A percentile compares a stretch with the other conserved stretches of the same genome.
These are phyloP conservation scores for Brachypteracias leptosomus DNA, from an alignment of 2,113 vertebrate genomes.

Conservation along the genomic window DNA sequence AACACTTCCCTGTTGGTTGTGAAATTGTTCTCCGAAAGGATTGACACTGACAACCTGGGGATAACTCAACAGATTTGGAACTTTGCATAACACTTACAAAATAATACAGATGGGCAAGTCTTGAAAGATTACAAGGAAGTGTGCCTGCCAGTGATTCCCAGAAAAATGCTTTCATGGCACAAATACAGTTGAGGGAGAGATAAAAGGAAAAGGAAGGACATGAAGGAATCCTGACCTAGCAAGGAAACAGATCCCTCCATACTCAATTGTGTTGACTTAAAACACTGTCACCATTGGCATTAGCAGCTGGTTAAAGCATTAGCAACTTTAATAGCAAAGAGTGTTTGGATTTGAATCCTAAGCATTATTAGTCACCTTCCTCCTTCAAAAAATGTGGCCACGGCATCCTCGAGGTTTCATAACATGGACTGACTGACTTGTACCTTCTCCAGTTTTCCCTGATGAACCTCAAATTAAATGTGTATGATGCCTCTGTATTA, in stretches of 20 bases:
- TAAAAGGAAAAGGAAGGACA: background rate
- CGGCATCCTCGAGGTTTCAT: background rate
- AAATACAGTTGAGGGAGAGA: background rate
- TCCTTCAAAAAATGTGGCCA: background rate
- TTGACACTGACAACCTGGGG: background rate
- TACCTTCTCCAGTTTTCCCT: background rate
- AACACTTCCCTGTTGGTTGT: background rate
- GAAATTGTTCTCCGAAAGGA: background rate
- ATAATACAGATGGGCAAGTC: background rate
- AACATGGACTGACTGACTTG: background rate
- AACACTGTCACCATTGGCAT: background rate
- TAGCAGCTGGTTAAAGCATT: background rate
- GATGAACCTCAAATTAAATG: background rate
- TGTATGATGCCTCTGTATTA: background rate
- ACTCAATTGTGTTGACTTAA: background rate
- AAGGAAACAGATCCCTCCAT: background rate
- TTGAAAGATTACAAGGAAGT: conserved; percentile 6
- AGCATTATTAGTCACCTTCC: background rate
- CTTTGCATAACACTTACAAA: conserved; percentile 19
- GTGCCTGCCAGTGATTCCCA: background rate
- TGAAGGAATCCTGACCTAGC: background rate
- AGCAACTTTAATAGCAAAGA: background rate
- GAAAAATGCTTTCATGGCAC: background rate
- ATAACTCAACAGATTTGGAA: background rate
- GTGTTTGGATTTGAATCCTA: background rate